phyloP scores from a whole-genome alignment of 2,113 vertebrate genomes.

The Peucedramus taeniatus region DNA sequence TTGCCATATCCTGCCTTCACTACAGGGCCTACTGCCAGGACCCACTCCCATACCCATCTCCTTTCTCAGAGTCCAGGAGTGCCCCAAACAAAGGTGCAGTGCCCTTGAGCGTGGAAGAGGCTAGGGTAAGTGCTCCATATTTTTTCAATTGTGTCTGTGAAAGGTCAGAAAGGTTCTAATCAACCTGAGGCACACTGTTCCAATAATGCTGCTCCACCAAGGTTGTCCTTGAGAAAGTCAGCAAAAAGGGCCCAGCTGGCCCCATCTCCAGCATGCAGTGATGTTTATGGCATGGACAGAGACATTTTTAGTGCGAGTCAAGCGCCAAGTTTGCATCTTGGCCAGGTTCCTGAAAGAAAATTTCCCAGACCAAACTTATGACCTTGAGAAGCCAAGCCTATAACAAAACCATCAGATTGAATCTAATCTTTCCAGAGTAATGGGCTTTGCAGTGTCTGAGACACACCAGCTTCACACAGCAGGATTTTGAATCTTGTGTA shows the following conservation, averaged over 20 bases:
- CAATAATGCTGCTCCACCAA: not conserved
- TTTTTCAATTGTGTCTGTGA: not conserved
- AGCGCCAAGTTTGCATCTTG: not conserved
- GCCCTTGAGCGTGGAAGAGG: not conserved
- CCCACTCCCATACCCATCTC: not conserved
- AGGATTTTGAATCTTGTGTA: not conserved
- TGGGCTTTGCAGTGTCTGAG: not conserved
- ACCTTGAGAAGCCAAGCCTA: not conserved
- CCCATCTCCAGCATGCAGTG: not conserved
- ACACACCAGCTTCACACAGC: not conserved
- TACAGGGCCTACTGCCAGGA: not conserved
- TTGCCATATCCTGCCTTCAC: not conserved
- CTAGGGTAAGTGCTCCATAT: not conserved
- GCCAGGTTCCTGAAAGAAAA: not conserved
- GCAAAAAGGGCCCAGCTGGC: not conserved
- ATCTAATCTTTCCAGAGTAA: not conserved
- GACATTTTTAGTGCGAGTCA: not conserved
- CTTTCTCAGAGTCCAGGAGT: not conserved
- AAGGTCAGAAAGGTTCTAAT: not conserved
- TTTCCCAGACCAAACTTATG: not conserved
- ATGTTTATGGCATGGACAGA: constrained; percentile 21
- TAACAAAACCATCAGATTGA: not conserved
- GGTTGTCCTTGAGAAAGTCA: not conserved
- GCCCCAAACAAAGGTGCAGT: not conserved
- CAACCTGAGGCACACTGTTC: not conserved